Conservation (phyloP, 2,797 vertebrate species). For the Sciurus vulgaris region DNA sequence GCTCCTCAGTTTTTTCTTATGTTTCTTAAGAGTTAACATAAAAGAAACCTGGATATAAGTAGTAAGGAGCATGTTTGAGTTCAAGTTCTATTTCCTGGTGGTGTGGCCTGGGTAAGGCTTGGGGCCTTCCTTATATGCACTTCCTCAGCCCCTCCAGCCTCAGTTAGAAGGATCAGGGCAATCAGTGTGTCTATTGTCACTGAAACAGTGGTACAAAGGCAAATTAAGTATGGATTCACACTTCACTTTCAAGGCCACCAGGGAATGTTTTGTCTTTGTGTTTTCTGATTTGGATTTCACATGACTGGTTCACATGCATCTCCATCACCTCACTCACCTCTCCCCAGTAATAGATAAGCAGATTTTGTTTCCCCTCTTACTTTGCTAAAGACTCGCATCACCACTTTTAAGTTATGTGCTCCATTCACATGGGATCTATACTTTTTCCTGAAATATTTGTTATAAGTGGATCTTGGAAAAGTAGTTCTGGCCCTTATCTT, state of each 20-base stretch:
- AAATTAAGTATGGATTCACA: not conserved
- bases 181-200: not conserved
- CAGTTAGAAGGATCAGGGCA: not conserved
- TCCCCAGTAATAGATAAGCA: not conserved
- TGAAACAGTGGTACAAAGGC: not conserved
- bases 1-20: not conserved
- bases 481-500: not conserved
- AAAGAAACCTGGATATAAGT: not conserved
- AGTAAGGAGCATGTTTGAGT: not conserved
- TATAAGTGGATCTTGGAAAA: not conserved
- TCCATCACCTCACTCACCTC: not conserved
- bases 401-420: not conserved
- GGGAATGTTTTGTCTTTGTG: not conserved
- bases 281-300: slow-evolving; percentile 18
- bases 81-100: not conserved
- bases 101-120: not conserved
- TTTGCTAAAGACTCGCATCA: not conserved
- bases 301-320: not conserved
- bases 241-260: not conserved
- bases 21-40: not conserved
- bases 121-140: not conserved
- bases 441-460: not conserved
- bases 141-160: not conserved
- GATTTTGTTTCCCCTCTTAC: not conserved
- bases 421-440: not conserved